phyloP scores from a whole-genome alignment of 1,140 invertebrate species.

The Lerema accius region DNA sequence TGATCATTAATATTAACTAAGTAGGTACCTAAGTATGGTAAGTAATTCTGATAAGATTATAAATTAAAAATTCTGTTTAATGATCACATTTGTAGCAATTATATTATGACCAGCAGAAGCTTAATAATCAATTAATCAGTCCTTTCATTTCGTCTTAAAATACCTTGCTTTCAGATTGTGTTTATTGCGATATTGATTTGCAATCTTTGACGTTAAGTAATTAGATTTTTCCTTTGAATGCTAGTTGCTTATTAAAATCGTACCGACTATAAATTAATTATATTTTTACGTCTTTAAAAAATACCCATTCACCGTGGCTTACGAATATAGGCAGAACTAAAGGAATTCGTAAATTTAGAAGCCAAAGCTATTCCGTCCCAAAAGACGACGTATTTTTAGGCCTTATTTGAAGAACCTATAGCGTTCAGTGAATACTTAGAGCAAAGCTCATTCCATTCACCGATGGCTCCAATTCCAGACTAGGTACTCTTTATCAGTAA shows the following conservation, averaged over 20 bases:
- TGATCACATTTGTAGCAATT: background rate
- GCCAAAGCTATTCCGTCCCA: background rate
- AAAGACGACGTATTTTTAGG: background rate
- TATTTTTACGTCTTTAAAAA: background rate
- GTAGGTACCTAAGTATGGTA: too few relatives aligned
- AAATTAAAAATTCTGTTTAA: background rate
- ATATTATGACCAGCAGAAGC: background rate
- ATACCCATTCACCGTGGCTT: background rate
- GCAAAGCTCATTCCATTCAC: background rate
- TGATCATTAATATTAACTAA: too few relatives aligned
- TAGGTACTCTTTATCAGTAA: slow-evolving; percentile 6
- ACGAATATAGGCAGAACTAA: background rate
- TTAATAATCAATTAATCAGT: background rate
- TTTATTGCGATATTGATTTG: slow-evolving; percentile 14
- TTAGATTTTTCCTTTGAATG: slow-evolving; percentile 8
- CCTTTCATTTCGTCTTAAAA: background rate
- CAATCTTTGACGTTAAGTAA: slow-evolving; percentile 7
- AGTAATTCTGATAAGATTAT: background rate
- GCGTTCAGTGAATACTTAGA: background rate
- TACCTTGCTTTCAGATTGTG: slow-evolving; percentile 1
- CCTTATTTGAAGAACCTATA: background rate
- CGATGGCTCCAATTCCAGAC: background rate
- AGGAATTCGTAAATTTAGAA: too few relatives aligned
- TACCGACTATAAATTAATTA: background rate
- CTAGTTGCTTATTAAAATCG: background rate